These are phyloP conservation scores for Pseudolycoriella hygida DNA, from an alignment of 2,888 invertebrate genomes.

Conservation along the genomic window DNA sequence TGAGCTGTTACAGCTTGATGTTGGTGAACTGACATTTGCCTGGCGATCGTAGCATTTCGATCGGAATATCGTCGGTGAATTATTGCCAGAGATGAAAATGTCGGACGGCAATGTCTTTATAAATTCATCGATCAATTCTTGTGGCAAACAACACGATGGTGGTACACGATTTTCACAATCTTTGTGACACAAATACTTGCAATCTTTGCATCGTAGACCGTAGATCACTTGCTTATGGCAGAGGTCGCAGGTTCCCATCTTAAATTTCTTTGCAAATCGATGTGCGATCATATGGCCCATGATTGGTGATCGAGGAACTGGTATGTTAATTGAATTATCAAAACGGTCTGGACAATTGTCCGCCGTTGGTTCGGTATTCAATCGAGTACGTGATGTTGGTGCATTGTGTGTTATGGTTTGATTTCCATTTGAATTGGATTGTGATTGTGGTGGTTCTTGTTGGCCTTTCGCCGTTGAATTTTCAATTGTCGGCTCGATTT, in stretches of 20 bases:
- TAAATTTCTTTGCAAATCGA: constrained; percentile 76
- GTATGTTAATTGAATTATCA: constrained; percentile 18
- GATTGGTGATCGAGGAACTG: constrained; percentile 45
- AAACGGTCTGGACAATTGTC: constrained; percentile 8
- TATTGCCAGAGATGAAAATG: constrained; percentile 15
- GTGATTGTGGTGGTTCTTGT: background rate
- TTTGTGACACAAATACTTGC: constrained; percentile 60
- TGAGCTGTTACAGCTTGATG: constrained; percentile 91
- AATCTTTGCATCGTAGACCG: constrained; percentile 82
- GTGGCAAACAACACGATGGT: constrained; percentile 82
- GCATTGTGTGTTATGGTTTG: background rate
- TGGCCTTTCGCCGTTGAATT: background rate
- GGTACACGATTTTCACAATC: constrained; percentile 85
- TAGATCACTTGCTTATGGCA: constrained; percentile 80
- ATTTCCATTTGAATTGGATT: constrained; percentile 1
- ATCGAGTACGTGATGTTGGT: constrained; percentile 18
- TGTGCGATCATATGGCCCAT: constrained; percentile 86
- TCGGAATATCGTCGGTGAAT: constrained; percentile 2
- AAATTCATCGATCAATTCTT: constrained; percentile 66
- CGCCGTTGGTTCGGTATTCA: constrained; percentile 29
- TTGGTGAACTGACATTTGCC: constrained; percentile 80
- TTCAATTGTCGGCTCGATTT: background rate
- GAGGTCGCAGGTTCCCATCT: constrained; percentile 75
- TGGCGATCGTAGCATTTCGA: constrained; percentile 15
- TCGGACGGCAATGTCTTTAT: constrained; percentile 54